These are phyloP conservation scores for Escarpia spicata DNA, from an alignment of 2,888 invertebrate species.

Conservation along the genomic window DNA sequence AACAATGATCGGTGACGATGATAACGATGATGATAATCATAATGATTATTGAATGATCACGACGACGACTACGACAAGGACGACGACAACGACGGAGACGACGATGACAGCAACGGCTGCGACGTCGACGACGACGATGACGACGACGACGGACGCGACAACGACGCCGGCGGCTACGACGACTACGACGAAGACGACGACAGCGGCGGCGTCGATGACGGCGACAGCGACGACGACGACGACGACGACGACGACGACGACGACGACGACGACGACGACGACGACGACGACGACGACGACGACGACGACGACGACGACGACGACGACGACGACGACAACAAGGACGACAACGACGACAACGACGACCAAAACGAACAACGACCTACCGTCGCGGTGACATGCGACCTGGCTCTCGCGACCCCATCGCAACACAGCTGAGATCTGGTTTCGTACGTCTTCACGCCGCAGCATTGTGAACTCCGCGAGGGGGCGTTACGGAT, in stretches of 20 bases:
- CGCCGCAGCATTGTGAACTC: neutral
- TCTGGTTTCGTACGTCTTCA: neutral
- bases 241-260: neutral
- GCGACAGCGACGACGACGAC: neutral
- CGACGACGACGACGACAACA: neutral
- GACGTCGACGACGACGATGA: no score
- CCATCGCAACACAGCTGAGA: neutral
- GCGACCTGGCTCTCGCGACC: neutral
- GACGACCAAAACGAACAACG: neutral
- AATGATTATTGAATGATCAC: no score
- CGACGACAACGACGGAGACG: no score
- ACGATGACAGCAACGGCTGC: no score
- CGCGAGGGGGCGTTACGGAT: neutral
- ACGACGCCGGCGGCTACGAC: no score
- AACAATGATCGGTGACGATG: no score
- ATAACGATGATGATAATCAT: no score
- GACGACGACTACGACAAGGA: no score
- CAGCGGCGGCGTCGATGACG: neutral
- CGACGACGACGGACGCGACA: no score
- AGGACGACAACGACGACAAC: neutral
- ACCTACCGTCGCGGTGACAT: neutral
- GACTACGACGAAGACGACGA: neutral
- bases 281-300: neutral
- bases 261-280: no score
- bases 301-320: neutral